Conservation (phyloP, 2,888 invertebrate species). For the Pterostichus madidus region DNA sequence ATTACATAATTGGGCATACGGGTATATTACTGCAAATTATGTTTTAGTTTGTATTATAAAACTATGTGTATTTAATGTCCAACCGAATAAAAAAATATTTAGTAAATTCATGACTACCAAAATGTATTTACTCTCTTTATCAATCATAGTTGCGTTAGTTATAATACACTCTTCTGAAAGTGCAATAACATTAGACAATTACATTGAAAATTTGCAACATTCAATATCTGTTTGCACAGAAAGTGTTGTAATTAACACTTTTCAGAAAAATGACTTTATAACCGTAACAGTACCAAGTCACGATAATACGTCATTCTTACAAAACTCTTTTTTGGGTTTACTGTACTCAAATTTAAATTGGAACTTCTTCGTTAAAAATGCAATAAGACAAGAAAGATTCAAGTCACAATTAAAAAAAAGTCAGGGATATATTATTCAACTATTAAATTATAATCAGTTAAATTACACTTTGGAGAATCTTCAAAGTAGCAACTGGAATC, state of each 20-base stretch:
- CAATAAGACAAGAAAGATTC: not conserved
- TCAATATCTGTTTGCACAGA: not conserved
- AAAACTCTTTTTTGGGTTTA: not conserved
- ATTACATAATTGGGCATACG: no score
- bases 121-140: not conserved
- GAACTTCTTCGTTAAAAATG: not conserved
- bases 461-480: not conserved
- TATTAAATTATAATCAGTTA: not conserved
- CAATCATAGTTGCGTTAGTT: not conserved
- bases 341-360: not conserved
- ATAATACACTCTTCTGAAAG: not conserved
- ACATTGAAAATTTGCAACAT: not conserved
- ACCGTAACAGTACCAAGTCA: not conserved
- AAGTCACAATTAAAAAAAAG: not conserved
- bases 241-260: not conserved
- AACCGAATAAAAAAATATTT: no score
- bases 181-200: not conserved
- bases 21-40: no score
- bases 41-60: no score
- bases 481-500: not conserved
- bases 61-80: no score
- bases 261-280: not conserved
- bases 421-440: conserved; percentile 15
- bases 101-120: not conserved
- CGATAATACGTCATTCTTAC: not conserved